These are phyloP conservation scores for Acleris emargana DNA, from an alignment of 2,888 invertebrate genomes.

Conservation along the genomic window DNA sequence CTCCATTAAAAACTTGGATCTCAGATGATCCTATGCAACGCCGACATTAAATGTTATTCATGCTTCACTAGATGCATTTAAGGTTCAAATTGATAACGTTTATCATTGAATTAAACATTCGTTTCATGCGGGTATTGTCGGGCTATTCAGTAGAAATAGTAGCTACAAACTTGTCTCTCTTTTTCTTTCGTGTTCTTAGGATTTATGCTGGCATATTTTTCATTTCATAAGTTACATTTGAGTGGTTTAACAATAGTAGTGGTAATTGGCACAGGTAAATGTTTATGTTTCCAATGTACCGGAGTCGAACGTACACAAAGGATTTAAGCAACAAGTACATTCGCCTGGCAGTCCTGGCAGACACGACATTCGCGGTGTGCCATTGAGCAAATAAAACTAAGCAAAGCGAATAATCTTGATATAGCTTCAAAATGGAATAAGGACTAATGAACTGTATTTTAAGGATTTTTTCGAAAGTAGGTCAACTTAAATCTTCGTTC, in stretches of 20 bases:
- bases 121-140: slow-evolving; percentile 10
- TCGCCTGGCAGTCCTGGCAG: slow-evolving; percentile 3
- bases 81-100: slow-evolving; percentile 13
- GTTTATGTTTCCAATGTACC: slow-evolving; percentile 21
- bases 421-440: too few species aligned
- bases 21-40: not conserved
- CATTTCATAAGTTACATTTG: too few species aligned
- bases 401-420: too few species aligned
- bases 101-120: slow-evolving; percentile 16
- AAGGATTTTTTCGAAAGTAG: too few species aligned
- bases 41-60: slow-evolving; percentile 23
- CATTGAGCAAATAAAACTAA: too few species aligned
- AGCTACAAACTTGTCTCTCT: not conserved
- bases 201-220: too few species aligned
- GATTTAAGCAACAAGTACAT: slow-evolving; percentile 26
- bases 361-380: slow-evolving; percentile 7
- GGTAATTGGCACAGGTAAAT: slow-evolving; percentile 11
- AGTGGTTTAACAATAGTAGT: slow-evolving; percentile 8
- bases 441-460: too few species aligned
- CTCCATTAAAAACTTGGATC: too few species aligned
- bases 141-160: not conserved
- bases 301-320: slow-evolving; percentile 6
- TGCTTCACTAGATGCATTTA: slow-evolving; percentile 9
- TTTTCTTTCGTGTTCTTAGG: not conserved
- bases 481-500: too few species aligned